Base-by-base conservation (phyloP, 2,113 vertebrate genomes). In the Gasterosteus aculeatus region DNA sequence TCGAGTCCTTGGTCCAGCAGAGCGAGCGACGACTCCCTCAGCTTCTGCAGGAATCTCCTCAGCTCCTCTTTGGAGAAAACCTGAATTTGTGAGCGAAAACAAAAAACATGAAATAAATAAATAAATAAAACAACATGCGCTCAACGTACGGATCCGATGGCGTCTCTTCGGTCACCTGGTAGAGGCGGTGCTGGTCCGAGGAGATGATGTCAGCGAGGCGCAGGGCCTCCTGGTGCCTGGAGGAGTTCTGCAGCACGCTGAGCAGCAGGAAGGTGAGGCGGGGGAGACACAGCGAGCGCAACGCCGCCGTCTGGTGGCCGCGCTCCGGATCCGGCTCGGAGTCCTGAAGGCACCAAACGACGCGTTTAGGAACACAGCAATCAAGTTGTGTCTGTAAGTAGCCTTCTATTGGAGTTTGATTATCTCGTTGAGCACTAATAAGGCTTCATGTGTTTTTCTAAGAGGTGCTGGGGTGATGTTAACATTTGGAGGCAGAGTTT, bases 41-140 rank as follows among this genome's bases (percentile, higher is more conserved):
- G 69, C 79, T 96, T 96, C 86, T 95, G 95, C 0, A 97, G 87
- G 22, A 98, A 93, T 65, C 95, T 96, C 68, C 88, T 89, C 62
- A 97, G 87, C 87, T 98, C 97, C 68, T 97, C 95, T 87, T 97
- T 97, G 47, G 96, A 95, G 94, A 98, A 98, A n/a, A 98, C 96
- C 97, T 98, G 89, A 35, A 5, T 16, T 11, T 33, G 18, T 60
- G 78, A 4, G 8, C 14, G 39, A 22, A 39, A 39, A 56, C 10
- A 75, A 41, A 42, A 7, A 7, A n/a, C 4, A 58, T 0, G 6
- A 31, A 26, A 3, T 51, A 29, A 56, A 31, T 26, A 26, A 12
- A 56, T 5, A 5, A 14, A 56, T 12, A 29, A 7, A 29, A 15
- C 31, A 31, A 16, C 54, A 57, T 57, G 2, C 5, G 38, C 33